These are phyloP conservation scores for Punctoribates punctum DNA, from an alignment of 2,888 invertebrate genomes.

Conservation along the genomic window DNA sequence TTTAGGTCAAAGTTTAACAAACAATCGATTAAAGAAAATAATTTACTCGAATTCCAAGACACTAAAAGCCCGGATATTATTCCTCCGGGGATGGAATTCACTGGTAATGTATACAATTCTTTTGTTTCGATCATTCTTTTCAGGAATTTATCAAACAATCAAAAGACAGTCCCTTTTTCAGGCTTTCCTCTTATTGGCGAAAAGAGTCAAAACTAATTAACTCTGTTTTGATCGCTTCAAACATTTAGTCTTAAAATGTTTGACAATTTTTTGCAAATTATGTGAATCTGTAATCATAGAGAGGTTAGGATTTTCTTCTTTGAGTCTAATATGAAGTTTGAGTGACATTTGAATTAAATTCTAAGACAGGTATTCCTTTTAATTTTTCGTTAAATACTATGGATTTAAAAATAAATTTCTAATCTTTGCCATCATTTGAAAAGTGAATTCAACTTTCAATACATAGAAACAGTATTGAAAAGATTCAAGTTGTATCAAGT, in stretches of 20 bases:
- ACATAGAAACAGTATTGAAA: too few species aligned
- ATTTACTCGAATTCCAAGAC: conserved; percentile 13
- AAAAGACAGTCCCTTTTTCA: neutral
- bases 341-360: conserved; percentile 25
- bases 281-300: too few species aligned
- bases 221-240: conserved; percentile 1
- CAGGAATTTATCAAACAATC: neutral
- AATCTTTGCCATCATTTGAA: too few species aligned
- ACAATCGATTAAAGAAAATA: neutral
- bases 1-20: conserved; percentile 26
- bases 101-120: conserved; percentile 17
- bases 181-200: neutral
- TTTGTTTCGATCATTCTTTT: neutral
- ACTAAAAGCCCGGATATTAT: conserved; percentile 34
- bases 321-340: conserved; percentile 22
- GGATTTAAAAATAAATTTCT: neutral
- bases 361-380: conserved; percentile 5
- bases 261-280: too few species aligned
- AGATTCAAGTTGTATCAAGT: too few species aligned
- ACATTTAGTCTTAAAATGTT: too few species aligned
- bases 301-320: neutral
- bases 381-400: neutral
- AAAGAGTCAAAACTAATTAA: neutral
- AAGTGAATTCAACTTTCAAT: too few species aligned
- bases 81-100: conserved; percentile 27